phyloP scores from a whole-genome alignment of 2,888 invertebrate species.

The Caenorhabditis uteleia region DNA sequence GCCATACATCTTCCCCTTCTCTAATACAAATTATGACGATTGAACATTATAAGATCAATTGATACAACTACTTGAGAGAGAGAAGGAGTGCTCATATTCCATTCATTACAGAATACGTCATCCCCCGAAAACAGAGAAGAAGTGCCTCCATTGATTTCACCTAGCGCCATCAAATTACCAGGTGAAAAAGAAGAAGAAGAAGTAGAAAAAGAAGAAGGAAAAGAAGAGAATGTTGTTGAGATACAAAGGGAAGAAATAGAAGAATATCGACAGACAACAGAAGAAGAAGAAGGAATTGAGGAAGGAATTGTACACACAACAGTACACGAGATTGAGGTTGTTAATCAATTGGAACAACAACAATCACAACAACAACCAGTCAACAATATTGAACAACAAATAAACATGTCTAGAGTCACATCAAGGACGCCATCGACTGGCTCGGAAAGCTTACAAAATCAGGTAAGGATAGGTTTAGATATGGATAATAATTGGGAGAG shows the following conservation, averaged over 20 bases:
- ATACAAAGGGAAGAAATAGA: conserved; percentile 6
- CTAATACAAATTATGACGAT: no score
- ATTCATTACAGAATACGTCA: conserved; percentile 9
- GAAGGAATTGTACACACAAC: background rate
- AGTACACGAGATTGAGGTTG: conserved; percentile 9
- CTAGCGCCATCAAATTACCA: conserved; percentile 29
- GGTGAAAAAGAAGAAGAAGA: conserved; percentile 11
- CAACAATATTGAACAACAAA: conserved; percentile 10
- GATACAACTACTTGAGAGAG: background rate
- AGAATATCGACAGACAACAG: background rate
- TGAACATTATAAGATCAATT: no score
- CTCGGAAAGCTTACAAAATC: conserved; percentile 40
- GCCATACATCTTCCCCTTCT: no score
- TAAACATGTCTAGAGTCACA: conserved; percentile 19
- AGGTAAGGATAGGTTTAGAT: conserved; percentile 13
- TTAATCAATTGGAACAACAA: background rate
- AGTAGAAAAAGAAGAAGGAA: conserved; percentile 1
- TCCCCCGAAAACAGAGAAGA: no score
- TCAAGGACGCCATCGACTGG: conserved; percentile 44
- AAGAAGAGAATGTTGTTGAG: conserved; percentile 6
- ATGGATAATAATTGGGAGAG: background rate
- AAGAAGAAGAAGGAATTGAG: conserved; percentile 3
- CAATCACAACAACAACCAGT: conserved; percentile 14
- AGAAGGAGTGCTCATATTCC: background rate
- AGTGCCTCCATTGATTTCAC: conserved; percentile 36